Evolutionary conservation across 2,888 invertebrate species (phyloP), one percentile per base, ranked within the genome.

Genomic region (Eupelmus urozonus): DNA sequence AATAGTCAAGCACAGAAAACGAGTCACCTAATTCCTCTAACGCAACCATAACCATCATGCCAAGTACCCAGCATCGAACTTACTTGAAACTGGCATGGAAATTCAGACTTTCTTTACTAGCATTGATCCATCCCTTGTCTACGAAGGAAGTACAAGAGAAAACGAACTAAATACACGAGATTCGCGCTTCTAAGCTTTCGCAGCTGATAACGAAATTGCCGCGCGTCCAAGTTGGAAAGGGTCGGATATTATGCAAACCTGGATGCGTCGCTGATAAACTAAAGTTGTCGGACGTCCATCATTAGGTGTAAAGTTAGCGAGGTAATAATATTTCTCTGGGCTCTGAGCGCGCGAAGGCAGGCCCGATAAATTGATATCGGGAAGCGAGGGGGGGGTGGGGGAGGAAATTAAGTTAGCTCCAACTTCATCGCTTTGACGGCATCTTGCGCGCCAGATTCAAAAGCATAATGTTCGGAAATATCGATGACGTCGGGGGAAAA

Each of bases 261-360:
- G 55, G 66, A 79, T 76, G 72, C 60, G 60, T 72, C 66, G 51
- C 18, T 65, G 69, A 76, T 80, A 80, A 76, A 80, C 76, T 57
- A 51, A 80, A 80, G 40, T 76, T 80, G 76, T 66, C 77, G 67
- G 65, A 76, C 70, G 76, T 80, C 73, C 80, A 70, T 77, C 80
- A 73, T 77, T 80, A 79, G 69, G 74, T 73, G 71, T 71, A 60
- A 77, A 80, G 77, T 80, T 80, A 60, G 65, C 55, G 29, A 76
- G 73, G 76, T 80, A 80, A 77, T 74, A 66, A 74, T 80, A 80
- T 77, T 77, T 70, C 79, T 62, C 72, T 18, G 42, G 27, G 69
- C 51, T 1, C 11, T 65, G 16, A 2, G 40, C 13, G 57, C 1
- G 34, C 13, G 18, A 9, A 40, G 42, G 45, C 25, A n/a, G 16